Percentiles rank a stretch among this genome's conserved stretches.
phyloP scores from a whole-genome alignment of 1,140 invertebrate species.

The Augochlora pura region DNA sequence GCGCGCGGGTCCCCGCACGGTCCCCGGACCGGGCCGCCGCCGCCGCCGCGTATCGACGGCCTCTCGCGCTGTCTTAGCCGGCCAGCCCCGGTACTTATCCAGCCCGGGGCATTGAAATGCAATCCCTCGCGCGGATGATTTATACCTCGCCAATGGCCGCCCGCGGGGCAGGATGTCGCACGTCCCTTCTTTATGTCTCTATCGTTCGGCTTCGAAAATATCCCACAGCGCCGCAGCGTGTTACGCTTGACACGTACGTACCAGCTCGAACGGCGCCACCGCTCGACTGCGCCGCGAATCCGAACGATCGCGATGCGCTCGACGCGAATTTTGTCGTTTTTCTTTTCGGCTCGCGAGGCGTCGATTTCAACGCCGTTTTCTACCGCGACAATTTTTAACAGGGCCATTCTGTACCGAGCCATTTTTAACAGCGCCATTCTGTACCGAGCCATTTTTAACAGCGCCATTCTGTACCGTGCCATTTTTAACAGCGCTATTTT shows the following conservation, averaged over 20 bases:
- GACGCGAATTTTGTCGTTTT: too few species aligned
- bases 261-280: constrained; percentile 46
- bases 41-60: constrained; percentile 26
- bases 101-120: constrained; percentile 75
- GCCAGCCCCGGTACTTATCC: constrained; percentile 50
- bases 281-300: constrained; percentile 32
- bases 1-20: constrained; percentile 32
- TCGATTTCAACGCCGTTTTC: too few species aligned
- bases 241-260: constrained; percentile 47
- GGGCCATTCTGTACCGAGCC: too few species aligned
- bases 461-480: too few species aligned
- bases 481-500: too few species aligned
- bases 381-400: too few species aligned
- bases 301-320: constrained; percentile 13
- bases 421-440: too few species aligned
- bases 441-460: too few species aligned
- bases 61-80: constrained; percentile 49
- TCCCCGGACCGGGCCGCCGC: neutral
- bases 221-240: constrained; percentile 53
- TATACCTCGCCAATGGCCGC: constrained; percentile 74
- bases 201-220: constrained; percentile 70
- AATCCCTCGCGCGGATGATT: constrained; percentile 77
- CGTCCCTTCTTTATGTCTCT: constrained; percentile 75
- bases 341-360: too few species aligned
- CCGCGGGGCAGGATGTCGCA: constrained; percentile 76